phyloP scores from a whole-genome alignment of 2,113 vertebrate species.

The Neodontobutis hainanensis region DNA sequence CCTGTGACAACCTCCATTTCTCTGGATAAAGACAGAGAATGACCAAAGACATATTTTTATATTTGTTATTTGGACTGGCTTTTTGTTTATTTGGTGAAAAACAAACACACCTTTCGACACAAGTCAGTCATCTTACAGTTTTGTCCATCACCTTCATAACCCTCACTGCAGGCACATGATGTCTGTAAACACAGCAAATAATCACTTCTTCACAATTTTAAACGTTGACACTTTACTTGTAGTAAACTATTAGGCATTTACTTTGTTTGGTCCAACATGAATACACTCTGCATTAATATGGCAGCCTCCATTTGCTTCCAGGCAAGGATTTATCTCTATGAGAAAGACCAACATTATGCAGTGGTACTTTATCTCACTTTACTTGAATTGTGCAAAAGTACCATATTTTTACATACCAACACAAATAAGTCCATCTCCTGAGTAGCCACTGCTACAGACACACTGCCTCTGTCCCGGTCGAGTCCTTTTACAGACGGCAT shows the following conservation, averaged over 20 bases:
- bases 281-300: constrained; percentile 86
- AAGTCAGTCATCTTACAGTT: constrained; percentile 80
- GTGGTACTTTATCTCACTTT: no score
- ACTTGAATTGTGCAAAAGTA: no score
- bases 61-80: no score
- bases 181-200: constrained; percentile 72
- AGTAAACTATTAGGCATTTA: constrained; percentile 51
- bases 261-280: constrained; percentile 90
- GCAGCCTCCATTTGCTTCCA: constrained; percentile 84
- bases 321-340: constrained; percentile 91
- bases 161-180: constrained; percentile 82
- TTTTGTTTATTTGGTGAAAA: not conserved
- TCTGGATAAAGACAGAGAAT: constrained; percentile 67
- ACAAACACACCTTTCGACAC: constrained; percentile 79
- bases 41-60: not conserved
- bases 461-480: constrained; percentile 83
- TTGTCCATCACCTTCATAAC: constrained; percentile 83
- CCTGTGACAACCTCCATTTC: constrained; percentile 87
- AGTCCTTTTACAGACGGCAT: constrained; percentile 86
- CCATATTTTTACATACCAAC: constrained; percentile 68
- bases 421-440: constrained; percentile 88
- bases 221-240: no score
- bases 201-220: not conserved
- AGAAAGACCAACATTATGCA: constrained; percentile 34
- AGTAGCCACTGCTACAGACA: constrained; percentile 79